These are phyloP conservation scores for Syngnathus acus DNA, from an alignment of 2,797 vertebrate genomes.

Conservation along the genomic window DNA sequence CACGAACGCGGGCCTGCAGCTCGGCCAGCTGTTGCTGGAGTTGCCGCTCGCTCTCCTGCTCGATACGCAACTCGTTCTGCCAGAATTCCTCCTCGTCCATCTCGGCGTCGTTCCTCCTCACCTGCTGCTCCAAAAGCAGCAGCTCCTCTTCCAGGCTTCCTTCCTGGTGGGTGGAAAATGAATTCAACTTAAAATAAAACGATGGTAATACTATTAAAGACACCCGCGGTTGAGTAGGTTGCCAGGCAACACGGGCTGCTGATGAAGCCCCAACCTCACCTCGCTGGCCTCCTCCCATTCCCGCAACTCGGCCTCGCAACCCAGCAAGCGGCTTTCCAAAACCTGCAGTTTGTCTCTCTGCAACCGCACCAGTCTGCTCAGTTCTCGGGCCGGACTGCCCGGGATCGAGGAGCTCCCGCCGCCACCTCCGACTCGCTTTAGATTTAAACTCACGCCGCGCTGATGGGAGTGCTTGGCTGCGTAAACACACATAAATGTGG, in stretches of 20 bases:
- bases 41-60: conserved; percentile 87
- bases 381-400: conserved; percentile 69
- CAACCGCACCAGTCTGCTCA: conserved; percentile 81
- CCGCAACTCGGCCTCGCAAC: conserved; percentile 77
- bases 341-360: conserved; percentile 85
- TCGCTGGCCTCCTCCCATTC: conserved; percentile 76
- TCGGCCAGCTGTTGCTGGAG: conserved; percentile 83
- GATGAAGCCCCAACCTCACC: conserved; percentile 40
- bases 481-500: background rate
- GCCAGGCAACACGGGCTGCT: conserved; percentile 11
- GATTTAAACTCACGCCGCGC: conserved; percentile 61
- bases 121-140: conserved; percentile 81
- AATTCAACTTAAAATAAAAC: background rate
- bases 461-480: conserved; percentile 75
- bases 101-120: conserved; percentile 85
- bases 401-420: conserved; percentile 42
- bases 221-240: background rate
- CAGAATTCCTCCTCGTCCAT: conserved; percentile 93
- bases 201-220: background rate
- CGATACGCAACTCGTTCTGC: conserved; percentile 90
- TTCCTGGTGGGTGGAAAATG: conserved; percentile 24
- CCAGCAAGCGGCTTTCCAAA: conserved; percentile 81
- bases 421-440: conserved; percentile 48
- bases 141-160: conserved; percentile 80
- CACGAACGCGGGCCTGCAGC: conserved; percentile 75